Evolutionary conservation across 2,888 invertebrate species (phyloP).

Genomic region (Eumerus sabulonum): DNA sequence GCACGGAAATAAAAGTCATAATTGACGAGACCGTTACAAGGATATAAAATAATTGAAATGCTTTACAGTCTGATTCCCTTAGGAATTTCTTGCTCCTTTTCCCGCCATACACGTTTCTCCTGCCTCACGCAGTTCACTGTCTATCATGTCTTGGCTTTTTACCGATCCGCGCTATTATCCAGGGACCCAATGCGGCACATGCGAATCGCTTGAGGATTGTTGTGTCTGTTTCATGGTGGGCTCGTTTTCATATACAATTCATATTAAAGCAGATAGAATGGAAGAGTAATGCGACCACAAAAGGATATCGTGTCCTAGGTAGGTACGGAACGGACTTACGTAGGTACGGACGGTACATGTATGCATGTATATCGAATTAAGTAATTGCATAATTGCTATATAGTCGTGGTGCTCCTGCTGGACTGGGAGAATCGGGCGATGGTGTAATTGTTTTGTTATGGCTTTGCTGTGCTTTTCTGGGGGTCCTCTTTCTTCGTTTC

Average conservation of each 20-base stretch:
- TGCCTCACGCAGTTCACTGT: not conserved
- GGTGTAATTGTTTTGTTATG: slow-evolving; percentile 67
- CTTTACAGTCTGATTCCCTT: slow-evolving; percentile 65
- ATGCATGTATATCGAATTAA: slow-evolving; percentile 77
- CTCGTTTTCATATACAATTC: no score
- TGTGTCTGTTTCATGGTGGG: slow-evolving; percentile 1
- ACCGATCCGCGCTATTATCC: slow-evolving; percentile 32
- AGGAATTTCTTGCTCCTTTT: slow-evolving; percentile 48
- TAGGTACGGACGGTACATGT: no score
- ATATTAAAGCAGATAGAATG: slow-evolving; percentile 66
- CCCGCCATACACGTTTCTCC: not conserved
- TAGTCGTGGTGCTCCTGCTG: slow-evolving; percentile 54
- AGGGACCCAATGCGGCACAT: slow-evolving; percentile 65
- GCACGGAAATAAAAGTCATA: slow-evolving; percentile 66
- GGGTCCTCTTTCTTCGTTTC: slow-evolving; percentile 28
- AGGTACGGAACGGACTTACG: no score
- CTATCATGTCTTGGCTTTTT: slow-evolving; percentile 3
- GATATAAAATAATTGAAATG: slow-evolving; percentile 69
- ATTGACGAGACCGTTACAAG: slow-evolving; percentile 68
- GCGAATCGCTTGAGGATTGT: slow-evolving; percentile 65
- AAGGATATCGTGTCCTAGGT: slow-evolving; percentile 66
- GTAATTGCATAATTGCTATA: slow-evolving; percentile 77
- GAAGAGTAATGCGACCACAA: slow-evolving; percentile 56
- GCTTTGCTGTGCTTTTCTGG: slow-evolving; percentile 38
- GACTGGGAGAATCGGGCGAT: slow-evolving; percentile 28